Base-by-base conservation (phyloP, 2,888 invertebrate genomes). In the Zonitis immaculata region DNA sequence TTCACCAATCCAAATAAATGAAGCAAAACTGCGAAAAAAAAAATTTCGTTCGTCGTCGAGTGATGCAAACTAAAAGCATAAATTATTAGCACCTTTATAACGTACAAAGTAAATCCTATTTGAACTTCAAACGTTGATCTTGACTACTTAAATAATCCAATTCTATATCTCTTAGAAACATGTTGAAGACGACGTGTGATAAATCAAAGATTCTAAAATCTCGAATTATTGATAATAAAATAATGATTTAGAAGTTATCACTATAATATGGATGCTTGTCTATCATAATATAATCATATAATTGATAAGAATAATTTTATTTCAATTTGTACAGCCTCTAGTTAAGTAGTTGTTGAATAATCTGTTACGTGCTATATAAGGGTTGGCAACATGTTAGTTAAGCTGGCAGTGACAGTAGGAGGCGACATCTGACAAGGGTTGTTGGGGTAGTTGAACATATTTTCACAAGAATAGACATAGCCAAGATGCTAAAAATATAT, bases 371-470 rank as follows among this genome's bases (percentile, higher is more conserved):
- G n/a, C n/a, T n/a, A n/a, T 14, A 18, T 35, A 35, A 35, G 16
- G 35, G 35, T 18, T 18, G 35, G 35, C 35, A 49, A 27, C 46
- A 14, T 35, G 50, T 47, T 51, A 47, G 47, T 20, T 45, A 43
- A 51, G 48, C 55, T 55, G 51, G 20, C 47, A 51, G 42, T 55
- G 55, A 55, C 55, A 51, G 51, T 47, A 49, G 49, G 49, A 55
- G 51, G 49, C 49, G 51, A 52, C 51, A 42, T 42, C 49, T 55
- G 55, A 55, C 51, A 55, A 51, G 55, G 55, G 51, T 55, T 49
- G n/a, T n/a, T 32, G 45, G 42, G 27, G 42, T 35, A 48, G 45
- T 47, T 47, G 42, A 54, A 44, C 49, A 46, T 51, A 47, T 44
- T 39, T 22, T 28, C 51, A 26, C 5, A 14, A 16, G 44, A 28